Evolutionary conservation across 2,888 invertebrate species (phyloP).

Genomic region (Drosophila flavopinicola): DNA sequence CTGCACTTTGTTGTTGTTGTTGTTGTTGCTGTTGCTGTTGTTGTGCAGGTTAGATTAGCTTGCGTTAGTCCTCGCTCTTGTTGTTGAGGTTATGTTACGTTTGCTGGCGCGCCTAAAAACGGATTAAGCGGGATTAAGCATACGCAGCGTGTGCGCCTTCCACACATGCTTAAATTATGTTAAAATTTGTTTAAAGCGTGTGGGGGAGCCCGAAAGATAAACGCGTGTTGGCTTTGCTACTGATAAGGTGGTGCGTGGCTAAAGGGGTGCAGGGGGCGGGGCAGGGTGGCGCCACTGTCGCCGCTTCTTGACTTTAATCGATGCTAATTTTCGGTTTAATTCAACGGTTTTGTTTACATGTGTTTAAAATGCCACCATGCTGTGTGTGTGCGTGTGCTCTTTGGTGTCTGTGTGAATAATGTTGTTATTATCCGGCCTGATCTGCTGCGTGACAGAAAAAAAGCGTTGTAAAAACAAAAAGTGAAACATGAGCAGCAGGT

Average conservation of each 20-base stretch:
- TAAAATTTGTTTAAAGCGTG: constrained; percentile 72
- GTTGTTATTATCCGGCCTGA: constrained; percentile 70
- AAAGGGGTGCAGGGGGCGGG: constrained; percentile 4
- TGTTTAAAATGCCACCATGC: constrained; percentile 65
- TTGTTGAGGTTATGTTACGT: constrained; percentile 70
- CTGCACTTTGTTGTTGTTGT: constrained; percentile 55
- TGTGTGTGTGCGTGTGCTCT: constrained; percentile 21
- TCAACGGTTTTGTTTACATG: constrained; percentile 79
- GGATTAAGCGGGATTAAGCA: constrained; percentile 75
- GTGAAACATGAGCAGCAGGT: constrained; percentile 65
- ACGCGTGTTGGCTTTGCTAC: constrained; percentile 57
- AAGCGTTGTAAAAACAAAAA: constrained; percentile 24
- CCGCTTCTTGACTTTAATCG: constrained; percentile 77
- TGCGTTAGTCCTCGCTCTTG: constrained; percentile 59
- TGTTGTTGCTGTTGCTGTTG: constrained; percentile 29
- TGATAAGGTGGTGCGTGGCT: constrained; percentile 61
- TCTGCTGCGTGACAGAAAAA: constrained; percentile 26
- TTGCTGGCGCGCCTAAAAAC: constrained; percentile 65
- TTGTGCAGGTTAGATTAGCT: constrained; percentile 56
- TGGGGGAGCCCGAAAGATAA: constrained; percentile 22
- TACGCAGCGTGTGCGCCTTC: constrained; percentile 73
- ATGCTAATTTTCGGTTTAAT: constrained; percentile 79
- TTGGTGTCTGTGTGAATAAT: constrained; percentile 62
- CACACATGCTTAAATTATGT: constrained; percentile 79
- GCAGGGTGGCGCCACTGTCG: constrained; percentile 9